A percentile compares a stretch with the other conserved stretches of the same genome.
Evolutionary conservation across 2,113 vertebrate genomes (phyloP).

Genomic region (Indicator maculatus): DNA sequence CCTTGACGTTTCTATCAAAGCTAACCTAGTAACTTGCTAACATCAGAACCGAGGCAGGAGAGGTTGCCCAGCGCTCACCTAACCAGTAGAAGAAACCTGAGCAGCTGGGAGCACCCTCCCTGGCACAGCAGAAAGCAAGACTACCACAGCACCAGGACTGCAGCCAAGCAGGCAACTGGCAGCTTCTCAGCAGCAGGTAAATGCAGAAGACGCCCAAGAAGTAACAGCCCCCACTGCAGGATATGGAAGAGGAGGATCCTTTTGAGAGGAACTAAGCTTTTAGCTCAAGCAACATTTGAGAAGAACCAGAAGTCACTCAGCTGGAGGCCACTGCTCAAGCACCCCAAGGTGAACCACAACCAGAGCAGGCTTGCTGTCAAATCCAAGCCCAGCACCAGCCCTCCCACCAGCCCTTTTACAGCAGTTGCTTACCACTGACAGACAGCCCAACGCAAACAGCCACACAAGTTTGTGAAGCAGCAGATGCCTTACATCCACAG

Average conservation of each 20-base stretch:
- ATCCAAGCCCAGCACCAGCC: not conserved
- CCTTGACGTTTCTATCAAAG: not conserved
- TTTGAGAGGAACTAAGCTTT: not conserved
- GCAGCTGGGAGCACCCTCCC: not conserved
- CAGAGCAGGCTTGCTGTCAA: accelerated
- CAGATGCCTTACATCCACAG: not conserved
- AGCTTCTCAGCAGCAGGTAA: not conserved
- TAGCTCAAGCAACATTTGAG: not conserved
- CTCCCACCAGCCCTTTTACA: not conserved
- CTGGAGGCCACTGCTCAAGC: not conserved
- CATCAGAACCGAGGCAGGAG: not conserved
- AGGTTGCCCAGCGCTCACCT: not conserved
- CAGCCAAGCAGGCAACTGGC: not conserved
- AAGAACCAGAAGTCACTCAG: not conserved
- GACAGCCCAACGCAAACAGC: not conserved
- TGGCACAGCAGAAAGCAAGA: accelerated
- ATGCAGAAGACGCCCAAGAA: not conserved
- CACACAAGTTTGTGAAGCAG: not conserved
- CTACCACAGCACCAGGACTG: accelerated
- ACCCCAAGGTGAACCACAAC: not conserved
- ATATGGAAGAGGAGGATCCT: not conserved
- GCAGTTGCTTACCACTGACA: not conserved
- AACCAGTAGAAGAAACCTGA: not conserved
- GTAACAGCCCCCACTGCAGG: not conserved
- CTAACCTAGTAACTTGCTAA: not conserved